Base-by-base conservation (phyloP, 2,113 vertebrate species). In the Pungitius pungitius region DNA sequence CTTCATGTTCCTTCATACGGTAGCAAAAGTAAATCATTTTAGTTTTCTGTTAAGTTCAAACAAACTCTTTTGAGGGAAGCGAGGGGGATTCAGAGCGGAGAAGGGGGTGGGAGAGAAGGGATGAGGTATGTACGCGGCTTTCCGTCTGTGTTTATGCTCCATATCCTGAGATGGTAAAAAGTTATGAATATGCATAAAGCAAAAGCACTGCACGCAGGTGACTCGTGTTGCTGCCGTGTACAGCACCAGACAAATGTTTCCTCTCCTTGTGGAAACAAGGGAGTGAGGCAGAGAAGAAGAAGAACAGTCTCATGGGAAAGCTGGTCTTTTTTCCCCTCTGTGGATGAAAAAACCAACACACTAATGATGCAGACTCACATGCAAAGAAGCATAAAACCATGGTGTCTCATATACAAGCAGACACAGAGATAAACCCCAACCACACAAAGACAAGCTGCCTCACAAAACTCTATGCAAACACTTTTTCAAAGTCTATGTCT, bases 161-260 rank as follows among this genome's bases (percentile, higher is more conserved):
- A 80, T 77, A 89, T 80, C 63, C 79, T 85, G 80, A 85, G 78
- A 90, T 68, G 68, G 87, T 33, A 55, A 61, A 54, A 74, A 80
- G 52, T 64, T 82, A 89, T 93, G 92, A 93, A 94, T 94, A 94
- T 94, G 90, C 91, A 94, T 94, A 80, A 88, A 87, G 86, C 39
- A 78, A 76, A n/a, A 87, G 78, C 70, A 76, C 80, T 83, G 87
- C 87, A 78, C 45, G 45, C 89, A 93, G 91, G 92, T 91, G 91
- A 94, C 88, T 88, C 85, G 81, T 89, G 81, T 92, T 91, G 81
- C 73, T 77, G 84, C 74, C 78, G 75, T 65, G 83, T 91, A 91
- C 91, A 91, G 85, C 80, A 71, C 42, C 55, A 89, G 84, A 86
- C 85, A 82, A 82, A 84, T 87, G 85, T 86, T 82, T 84, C 80